Evolutionary conservation across 1,140 invertebrate species (phyloP), one percentile per base, ranked within the genome.

Genomic region (Caenorhabditis remanei): DNA sequence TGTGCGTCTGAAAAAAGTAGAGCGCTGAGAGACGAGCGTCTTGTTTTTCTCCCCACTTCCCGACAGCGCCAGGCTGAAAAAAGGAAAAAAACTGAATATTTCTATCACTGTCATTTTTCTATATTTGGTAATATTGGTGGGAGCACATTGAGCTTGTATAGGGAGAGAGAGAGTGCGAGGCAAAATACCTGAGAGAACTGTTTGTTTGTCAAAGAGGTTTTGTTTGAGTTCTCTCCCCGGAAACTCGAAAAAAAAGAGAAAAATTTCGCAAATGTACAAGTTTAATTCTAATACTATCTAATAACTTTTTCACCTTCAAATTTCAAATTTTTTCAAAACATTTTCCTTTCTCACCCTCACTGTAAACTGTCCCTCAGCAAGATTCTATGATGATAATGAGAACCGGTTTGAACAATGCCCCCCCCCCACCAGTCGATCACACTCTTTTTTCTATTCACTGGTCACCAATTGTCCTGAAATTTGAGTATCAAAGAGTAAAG

Each of bases 141-240:
- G 71, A 46, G 67, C 67, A 65, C 61, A 3, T 19, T 19, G 32
- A 79, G 71, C 71, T 79, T 79, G 71, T 50, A 19, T 79, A 79
- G 71, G 32, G 32, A 46, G 46, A n/a, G 19, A 16, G 13, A 21
- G 19, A 46, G 46, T 11, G 11, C 16, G n/a, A 79, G 19, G 13
- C n/a, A 53, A 53, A 79, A 46, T 19, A 14, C 46, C 13, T 4
- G 24, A 9, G 32, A 79, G 46, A 43, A 79, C 24, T 79, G 71
- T 79, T 79, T 79, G 71, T 79, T 79, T 79, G 71, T 79, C 46
- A 19, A 8, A 43, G 67, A 50, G 46, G 50, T 79, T 79, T 79
- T 79, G 46, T 79, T 79, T 79, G 71, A 50, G 71, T 79, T 79
- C 71, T 50, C n/a, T 24, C 11, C 46, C 43, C 71, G 46, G 46